Evolutionary conservation across 2,797 vertebrate species (phyloP).

Genomic region (Sus cebifrons): DNA sequence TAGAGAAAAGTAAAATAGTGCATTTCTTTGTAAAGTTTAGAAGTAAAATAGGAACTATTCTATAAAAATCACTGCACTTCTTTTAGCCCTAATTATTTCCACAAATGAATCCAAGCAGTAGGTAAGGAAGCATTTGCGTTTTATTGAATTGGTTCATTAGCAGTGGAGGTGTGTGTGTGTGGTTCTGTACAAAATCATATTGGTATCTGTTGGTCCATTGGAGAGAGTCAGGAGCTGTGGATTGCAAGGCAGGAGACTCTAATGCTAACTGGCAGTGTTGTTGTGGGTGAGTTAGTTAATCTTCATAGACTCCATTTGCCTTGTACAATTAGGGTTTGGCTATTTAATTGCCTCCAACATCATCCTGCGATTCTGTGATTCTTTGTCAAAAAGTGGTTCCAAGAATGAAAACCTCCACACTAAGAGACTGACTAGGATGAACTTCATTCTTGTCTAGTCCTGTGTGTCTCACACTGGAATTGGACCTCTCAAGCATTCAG

Average conservation of each 20-base stretch:
- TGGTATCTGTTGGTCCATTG: not conserved
- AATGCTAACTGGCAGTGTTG: not conserved
- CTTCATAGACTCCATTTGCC: not conserved
- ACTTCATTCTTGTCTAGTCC: not conserved
- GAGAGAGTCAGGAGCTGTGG: not conserved
- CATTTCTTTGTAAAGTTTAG: conserved; percentile 3
- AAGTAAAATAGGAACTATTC: not conserved
- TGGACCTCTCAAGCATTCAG: not conserved
- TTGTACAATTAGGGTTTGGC: not conserved
- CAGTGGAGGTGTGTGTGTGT: not conserved
- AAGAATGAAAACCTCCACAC: not conserved
- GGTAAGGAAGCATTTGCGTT: not conserved
- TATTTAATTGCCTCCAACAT: not conserved
- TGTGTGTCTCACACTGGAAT: conserved; percentile 20
- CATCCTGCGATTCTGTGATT: not conserved
- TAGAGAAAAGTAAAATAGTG: not conserved
- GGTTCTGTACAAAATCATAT: not conserved
- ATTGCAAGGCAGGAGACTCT: not conserved
- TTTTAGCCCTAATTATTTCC: conserved; percentile 6
- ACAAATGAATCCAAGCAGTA: not conserved
- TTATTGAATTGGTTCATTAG: conserved; percentile 19
- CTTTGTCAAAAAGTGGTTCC: not conserved
- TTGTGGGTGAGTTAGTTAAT: not conserved
- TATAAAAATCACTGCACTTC: not conserved
- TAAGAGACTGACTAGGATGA: not conserved